These are phyloP conservation scores for Listrodromus nycthemerus DNA, from an alignment of 2,888 invertebrate species.

Conservation along the genomic window DNA sequence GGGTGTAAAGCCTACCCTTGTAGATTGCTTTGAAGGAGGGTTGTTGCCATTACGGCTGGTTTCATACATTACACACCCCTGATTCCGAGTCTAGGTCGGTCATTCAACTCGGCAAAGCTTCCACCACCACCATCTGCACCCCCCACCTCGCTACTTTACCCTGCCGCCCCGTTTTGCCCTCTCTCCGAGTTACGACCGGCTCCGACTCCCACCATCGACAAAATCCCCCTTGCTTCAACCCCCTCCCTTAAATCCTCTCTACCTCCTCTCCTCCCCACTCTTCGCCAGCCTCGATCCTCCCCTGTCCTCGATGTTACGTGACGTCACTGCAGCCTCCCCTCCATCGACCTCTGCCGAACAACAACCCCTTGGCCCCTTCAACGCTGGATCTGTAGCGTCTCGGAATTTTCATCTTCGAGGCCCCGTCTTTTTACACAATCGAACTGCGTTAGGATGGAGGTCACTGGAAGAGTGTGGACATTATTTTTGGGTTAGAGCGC, in stretches of 20 bases:
- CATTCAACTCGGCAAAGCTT: conserved; percentile 80
- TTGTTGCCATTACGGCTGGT: conserved; percentile 77
- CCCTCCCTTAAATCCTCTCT: conserved; percentile 43
- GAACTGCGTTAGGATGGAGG: background rate
- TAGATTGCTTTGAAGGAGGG: conserved; percentile 79
- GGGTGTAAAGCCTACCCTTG: conserved; percentile 81
- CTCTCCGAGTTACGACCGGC: conserved; percentile 17
- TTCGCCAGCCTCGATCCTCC: conserved; percentile 60
- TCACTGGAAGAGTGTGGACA: background rate
- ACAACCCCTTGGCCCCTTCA: conserved; percentile 63
- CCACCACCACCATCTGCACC: conserved; percentile 53
- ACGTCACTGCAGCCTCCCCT: conserved; percentile 76
- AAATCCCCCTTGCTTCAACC: conserved; percentile 59
- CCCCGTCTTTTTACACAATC: conserved; percentile 9
- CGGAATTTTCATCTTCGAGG: conserved; percentile 46
- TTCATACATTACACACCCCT: conserved; percentile 83
- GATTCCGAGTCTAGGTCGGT: conserved; percentile 85
- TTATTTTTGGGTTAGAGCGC: background rate
- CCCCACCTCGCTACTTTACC: conserved; percentile 64
- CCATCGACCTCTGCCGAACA: conserved; percentile 46
- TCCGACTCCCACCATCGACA: conserved; percentile 5
- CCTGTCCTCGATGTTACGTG: conserved; percentile 68
- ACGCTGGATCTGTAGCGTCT: conserved; percentile 10
- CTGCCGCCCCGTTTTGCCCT: conserved; percentile 32
- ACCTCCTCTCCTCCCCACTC: conserved; percentile 62